phyloP scores from a whole-genome alignment of 2,797 vertebrate species.

The Philypnodon macrostomus region DNA sequence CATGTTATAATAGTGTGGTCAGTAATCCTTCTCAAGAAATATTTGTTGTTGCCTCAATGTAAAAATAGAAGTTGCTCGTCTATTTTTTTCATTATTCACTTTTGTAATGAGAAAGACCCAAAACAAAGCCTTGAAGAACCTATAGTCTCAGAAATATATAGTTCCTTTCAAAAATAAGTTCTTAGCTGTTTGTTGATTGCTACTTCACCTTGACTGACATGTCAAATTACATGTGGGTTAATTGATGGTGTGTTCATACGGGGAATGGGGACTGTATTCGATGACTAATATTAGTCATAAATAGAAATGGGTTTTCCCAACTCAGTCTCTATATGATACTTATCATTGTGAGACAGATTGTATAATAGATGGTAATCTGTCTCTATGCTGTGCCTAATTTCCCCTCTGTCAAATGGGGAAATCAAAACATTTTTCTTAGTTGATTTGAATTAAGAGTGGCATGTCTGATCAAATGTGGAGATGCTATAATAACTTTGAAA shows the following conservation, averaged over 20 bases:
- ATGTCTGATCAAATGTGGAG: not conserved
- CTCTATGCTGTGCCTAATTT: not conserved
- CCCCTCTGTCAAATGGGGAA: not conserved
- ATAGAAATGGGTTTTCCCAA: not conserved
- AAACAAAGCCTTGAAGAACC: too few relatives aligned
- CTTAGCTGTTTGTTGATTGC: not conserved
- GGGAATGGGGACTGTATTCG: not conserved
- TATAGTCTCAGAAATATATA: too few relatives aligned
- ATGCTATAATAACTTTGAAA: slow-evolving; percentile 8
- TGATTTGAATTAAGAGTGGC: not conserved
- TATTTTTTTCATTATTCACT: too few relatives aligned
- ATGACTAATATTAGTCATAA: not conserved
- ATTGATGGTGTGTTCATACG: not conserved
- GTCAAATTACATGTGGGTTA: slow-evolving; percentile 1
- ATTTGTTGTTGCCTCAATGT: too few relatives aligned
- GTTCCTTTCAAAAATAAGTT: too few relatives aligned
- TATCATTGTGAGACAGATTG: slow-evolving; percentile 3
- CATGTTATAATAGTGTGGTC: too few relatives aligned
- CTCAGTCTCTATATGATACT: not conserved
- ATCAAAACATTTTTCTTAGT: not conserved
- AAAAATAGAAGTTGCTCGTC: too few relatives aligned
- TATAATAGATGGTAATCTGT: not conserved
- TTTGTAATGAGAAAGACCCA: too few relatives aligned
- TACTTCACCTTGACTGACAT: not conserved
- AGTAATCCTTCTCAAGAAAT: too few relatives aligned